These are phyloP conservation scores for Athalia circularis DNA, from an alignment of 2,888 invertebrate species.

Conservation along the genomic window DNA sequence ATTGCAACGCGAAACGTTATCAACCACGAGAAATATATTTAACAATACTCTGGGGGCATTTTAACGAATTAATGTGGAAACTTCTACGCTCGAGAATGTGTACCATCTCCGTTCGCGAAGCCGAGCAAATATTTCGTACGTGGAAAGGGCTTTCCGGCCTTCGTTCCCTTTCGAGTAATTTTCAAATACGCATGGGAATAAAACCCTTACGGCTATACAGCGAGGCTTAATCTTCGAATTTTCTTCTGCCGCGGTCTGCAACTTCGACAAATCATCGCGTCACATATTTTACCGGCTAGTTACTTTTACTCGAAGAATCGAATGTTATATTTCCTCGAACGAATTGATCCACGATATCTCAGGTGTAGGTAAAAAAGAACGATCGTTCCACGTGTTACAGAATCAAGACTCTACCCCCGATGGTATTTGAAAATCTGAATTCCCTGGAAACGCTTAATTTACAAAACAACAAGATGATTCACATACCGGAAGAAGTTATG, in stretches of 20 bases:
- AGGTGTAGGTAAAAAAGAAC: not conserved
- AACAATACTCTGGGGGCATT: conserved; percentile 40
- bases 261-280: not conserved
- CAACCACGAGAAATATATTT: conserved; percentile 37
- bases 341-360: not conserved
- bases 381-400: conserved; percentile 75
- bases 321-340: not conserved
- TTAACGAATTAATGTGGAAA: conserved; percentile 48
- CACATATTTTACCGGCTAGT: no score
- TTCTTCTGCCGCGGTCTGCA: not conserved
- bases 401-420: conserved; percentile 87
- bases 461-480: conserved; percentile 90
- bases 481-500: conserved; percentile 91
- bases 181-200: conserved; percentile 38
- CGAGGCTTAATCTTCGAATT: not conserved
- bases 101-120: conserved; percentile 22
- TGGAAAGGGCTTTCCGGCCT: conserved; percentile 8
- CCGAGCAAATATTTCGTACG: conserved; percentile 23
- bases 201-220: not conserved
- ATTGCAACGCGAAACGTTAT: conserved; percentile 25
- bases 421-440: conserved; percentile 92
- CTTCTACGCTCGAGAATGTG: conserved; percentile 24
- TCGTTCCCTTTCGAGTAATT: conserved; percentile 40
- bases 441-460: conserved; percentile 91
- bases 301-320: not conserved